These are phyloP conservation scores for Chiroxiphia lanceolata DNA, from an alignment of 2,797 vertebrate genomes.

Conservation along the genomic window DNA sequence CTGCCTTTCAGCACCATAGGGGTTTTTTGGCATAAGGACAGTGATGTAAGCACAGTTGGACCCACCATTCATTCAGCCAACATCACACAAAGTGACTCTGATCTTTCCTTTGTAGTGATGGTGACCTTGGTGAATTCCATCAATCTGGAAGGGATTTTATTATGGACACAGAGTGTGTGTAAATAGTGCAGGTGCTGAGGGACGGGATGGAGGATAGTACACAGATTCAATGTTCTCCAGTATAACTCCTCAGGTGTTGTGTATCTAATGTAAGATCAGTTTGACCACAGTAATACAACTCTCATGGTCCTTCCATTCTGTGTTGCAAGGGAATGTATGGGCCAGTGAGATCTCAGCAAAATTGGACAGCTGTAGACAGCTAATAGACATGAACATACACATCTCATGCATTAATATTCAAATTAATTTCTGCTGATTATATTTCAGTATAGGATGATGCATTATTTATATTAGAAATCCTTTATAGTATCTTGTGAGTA, in stretches of 20 bases:
- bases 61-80: not conserved
- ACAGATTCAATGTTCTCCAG: not conserved
- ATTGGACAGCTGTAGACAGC: not conserved
- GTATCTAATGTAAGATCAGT: not conserved
- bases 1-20: not conserved
- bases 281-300: not conserved
- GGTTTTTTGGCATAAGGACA: not conserved
- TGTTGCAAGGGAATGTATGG: not conserved
- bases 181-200: not conserved
- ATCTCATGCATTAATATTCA: not conserved
- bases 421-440: slow-evolving; percentile 15
- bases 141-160: not conserved
- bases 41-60: not conserved
- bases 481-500: not conserved
- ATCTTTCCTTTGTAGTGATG: not conserved
- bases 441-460: not conserved
- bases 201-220: not conserved
- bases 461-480: slow-evolving; percentile 22
- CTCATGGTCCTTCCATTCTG: not conserved
- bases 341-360: not conserved
- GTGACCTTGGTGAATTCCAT: not conserved
- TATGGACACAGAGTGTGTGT: not conserved
- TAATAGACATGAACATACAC: not conserved
- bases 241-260: not conserved
- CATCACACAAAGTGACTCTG: not conserved